Percentiles rank a stretch among this genome's conserved stretches.
Conservation (phyloP, 2,888 invertebrate species). For the Alcis repandata region DNA sequence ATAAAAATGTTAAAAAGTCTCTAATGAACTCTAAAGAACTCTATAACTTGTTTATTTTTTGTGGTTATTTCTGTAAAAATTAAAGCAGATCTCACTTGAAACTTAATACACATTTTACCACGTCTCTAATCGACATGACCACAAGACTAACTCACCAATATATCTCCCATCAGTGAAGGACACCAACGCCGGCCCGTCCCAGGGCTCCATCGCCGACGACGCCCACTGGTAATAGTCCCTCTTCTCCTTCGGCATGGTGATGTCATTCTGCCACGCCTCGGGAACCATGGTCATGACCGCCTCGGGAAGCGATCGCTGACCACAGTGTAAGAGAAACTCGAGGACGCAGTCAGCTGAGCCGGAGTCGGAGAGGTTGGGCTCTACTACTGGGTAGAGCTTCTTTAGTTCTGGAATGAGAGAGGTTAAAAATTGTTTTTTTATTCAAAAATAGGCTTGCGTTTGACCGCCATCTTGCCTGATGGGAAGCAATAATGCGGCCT, state of each 20-base stretch:
- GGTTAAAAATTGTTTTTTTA: background rate
- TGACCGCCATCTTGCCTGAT: no score
- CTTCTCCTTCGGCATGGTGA: constrained; percentile 96
- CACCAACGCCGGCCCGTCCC: constrained; percentile 99
- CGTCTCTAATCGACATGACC: no score
- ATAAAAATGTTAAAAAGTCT: no score
- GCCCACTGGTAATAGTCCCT: constrained; percentile 99
- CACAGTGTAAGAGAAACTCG: constrained; percentile 98
- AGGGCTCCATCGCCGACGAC: constrained; percentile 99
- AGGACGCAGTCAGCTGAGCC: constrained; percentile 99
- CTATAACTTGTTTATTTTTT: no score
- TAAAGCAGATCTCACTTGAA: no score
- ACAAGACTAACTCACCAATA: constrained; percentile 87
- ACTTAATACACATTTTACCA: no score
- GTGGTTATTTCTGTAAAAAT: no score
- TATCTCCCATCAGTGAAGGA: constrained; percentile 99
- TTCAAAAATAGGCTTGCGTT: no score
- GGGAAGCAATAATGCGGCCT: no score
- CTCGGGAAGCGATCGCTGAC: constrained; percentile 96
- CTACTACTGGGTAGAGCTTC: constrained; percentile 98
- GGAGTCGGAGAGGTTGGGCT: constrained; percentile 98
- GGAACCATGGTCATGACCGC: constrained; percentile 99
- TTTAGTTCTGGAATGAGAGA: constrained; percentile 87
- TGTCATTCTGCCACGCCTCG: constrained; percentile 99
- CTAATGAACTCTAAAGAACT: no score